Base-by-base conservation (phyloP, 2,113 vertebrate genomes). In the Seriola aureovittata region DNA sequence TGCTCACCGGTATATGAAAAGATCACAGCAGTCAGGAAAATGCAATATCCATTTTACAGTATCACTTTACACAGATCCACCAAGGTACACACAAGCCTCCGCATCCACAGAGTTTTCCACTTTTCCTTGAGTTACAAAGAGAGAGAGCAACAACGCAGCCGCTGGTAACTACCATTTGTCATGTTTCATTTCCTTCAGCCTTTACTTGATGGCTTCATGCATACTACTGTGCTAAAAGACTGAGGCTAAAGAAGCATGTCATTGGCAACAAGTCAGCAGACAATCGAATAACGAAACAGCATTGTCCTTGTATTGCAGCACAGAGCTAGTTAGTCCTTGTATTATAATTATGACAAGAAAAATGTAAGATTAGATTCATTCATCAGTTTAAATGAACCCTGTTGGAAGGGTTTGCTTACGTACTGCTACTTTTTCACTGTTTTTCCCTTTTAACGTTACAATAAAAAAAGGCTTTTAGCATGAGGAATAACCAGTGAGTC, bases 151-250 rank as follows among this genome's bases (percentile, higher is more conserved):
- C 63, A 78, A 71, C 73, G 44, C 48, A 66, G 84, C 80, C 60
- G 55, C 59, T 70, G 14, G 81, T 68, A 84, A 80, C 82, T 50
- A 48, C 65, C 21, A 46, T 65, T 87, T 91, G 68, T 86, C 81
- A 88, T 72, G 54, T 89, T 88, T 89, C 73, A 86, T 91, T 85
- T 75, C 63, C 78, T 73, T 63, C 34, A 73, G 59, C 58, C n/a
- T 57, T 57, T 19, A 54, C 21, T 54, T 54, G 9, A 54, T n/a
- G 19, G 52, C 19, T 54, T n/a, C 52, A n/a, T n/a, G 9, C 19
- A 21, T 21, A 23, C 9, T n/a, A 23, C 21, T 57, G 55, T 12
- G 55, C n/a, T 57, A 57, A 57, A 57, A 25, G 55, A 12, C 23
- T 4, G 54, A 23, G 54, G 55, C 11, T n/a, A 57, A 52, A 52